phyloP scores from a whole-genome alignment of 2,888 invertebrate species.

The Antheraea assamensis region DNA sequence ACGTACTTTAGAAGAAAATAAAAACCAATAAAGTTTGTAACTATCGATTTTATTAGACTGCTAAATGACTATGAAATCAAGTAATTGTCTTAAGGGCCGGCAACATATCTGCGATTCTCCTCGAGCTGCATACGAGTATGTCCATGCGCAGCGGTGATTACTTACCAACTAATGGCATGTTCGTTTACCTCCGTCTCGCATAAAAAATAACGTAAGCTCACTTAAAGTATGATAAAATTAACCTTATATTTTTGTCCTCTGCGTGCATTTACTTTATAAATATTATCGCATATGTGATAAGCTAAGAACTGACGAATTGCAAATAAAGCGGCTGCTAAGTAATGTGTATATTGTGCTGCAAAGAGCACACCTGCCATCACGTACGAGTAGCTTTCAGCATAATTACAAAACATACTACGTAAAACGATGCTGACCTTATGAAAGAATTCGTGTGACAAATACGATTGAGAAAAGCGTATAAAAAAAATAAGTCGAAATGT shows the following conservation, averaged over 20 bases:
- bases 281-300: constrained; percentile 29
- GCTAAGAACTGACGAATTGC: constrained; percentile 40
- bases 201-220: too few relatives aligned
- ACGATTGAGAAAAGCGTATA: constrained; percentile 10
- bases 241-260: too few relatives aligned
- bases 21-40: neutral
- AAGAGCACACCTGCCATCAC: constrained; percentile 29
- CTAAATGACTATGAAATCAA: too few relatives aligned
- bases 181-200: too few relatives aligned
- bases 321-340: constrained; percentile 34
- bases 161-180: too few relatives aligned
- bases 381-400: constrained; percentile 39
- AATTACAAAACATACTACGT: constrained; percentile 36
- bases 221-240: too few relatives aligned
- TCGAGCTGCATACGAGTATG: too few relatives aligned
- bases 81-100: too few relatives aligned
- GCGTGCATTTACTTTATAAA: constrained; percentile 2
- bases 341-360: constrained; percentile 33
- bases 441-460: neutral
- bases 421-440: neutral
- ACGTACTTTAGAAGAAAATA: neutral
- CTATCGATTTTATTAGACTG: neutral
- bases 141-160: too few relatives aligned
- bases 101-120: too few relatives aligned
- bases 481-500: neutral